Evolutionary conservation across 2,113 vertebrate species (phyloP).

Genomic region (Neogobius melanostomus): DNA sequence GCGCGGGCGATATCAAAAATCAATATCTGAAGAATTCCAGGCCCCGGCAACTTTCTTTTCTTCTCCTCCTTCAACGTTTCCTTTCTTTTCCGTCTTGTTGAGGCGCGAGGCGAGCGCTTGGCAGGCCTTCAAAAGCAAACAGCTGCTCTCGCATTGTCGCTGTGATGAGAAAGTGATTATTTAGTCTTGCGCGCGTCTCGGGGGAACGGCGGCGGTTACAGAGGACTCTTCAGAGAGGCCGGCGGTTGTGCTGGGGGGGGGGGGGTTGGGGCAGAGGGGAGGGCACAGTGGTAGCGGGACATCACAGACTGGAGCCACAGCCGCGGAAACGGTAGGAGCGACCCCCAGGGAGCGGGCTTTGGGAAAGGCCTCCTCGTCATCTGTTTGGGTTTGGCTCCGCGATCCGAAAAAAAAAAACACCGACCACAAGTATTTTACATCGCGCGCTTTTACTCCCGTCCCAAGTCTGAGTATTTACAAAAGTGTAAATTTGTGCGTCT

Average conservation of each 20-base stretch:
- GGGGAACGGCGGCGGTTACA: constrained; percentile 53
- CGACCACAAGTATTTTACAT: constrained; percentile 8
- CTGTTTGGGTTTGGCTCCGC: constrained; percentile 36
- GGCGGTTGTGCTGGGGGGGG: constrained; percentile 16
- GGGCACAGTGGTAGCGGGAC: constrained; percentile 52
- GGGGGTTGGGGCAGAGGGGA: constrained; percentile 45
- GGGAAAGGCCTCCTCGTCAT: constrained; percentile 44
- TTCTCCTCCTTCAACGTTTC: constrained; percentile 25
- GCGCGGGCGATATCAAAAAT: constrained; percentile 21
- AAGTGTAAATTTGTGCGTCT: background rate
- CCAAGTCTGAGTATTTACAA: no score
- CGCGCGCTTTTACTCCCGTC: constrained; percentile 34
- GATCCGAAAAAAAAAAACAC: constrained; percentile 10
- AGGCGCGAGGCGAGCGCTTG: constrained; percentile 37
- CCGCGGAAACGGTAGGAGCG: constrained; percentile 58
- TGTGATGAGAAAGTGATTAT: constrained; percentile 64
- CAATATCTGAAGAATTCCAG: constrained; percentile 46
- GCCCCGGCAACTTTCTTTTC: constrained; percentile 41
- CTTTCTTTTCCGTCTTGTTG: constrained; percentile 36
- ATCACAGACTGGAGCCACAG: constrained; percentile 49
- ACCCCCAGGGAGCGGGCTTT: constrained; percentile 31
- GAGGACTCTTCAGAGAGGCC: constrained; percentile 43
- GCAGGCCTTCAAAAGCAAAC: constrained; percentile 60
- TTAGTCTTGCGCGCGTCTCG: constrained; percentile 68
- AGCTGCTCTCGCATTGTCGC: constrained; percentile 62